Conservation (phyloP, 2,888 invertebrate species). For the Apantesis nais region DNA sequence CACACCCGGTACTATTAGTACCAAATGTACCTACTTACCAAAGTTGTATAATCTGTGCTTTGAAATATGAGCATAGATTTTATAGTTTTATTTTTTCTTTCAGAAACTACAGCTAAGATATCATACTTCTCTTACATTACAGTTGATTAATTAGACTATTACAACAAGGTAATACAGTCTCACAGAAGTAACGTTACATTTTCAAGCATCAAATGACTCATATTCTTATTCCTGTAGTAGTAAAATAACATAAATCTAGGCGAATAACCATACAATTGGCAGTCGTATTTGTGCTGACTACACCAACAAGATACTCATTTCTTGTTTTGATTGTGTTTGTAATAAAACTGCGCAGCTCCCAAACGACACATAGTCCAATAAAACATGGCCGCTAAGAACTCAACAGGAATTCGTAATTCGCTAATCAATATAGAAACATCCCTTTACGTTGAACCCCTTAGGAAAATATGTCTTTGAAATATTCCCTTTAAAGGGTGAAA, state of each 20-base stretch:
- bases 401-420: conserved; percentile 61
- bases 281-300: not conserved
- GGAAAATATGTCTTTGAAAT: conserved; percentile 66
- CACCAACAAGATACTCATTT: not conserved
- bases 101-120: no score
- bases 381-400: conserved; percentile 47
- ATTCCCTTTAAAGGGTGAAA: conserved; percentile 47
- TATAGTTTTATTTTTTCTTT: not conserved
- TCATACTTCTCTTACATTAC: not conserved
- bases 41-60: not conserved
- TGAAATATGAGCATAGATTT: not conserved
- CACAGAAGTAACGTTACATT: not conserved
- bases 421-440: conserved; percentile 62
- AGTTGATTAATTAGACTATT: not conserved
- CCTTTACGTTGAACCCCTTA: conserved; percentile 54
- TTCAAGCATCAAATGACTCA: not conserved
- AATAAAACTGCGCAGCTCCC: conserved; percentile 40
- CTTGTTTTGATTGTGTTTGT: conserved; percentile 18
- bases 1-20: no score
- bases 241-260: not conserved
- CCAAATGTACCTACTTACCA: no score
- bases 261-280: not conserved
- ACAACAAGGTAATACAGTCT: not conserved
- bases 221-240: not conserved
- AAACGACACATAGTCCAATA: conserved; percentile 39